phyloP scores from a whole-genome alignment of 1,140 invertebrate species.

The Zaprionus camerounensis region DNA sequence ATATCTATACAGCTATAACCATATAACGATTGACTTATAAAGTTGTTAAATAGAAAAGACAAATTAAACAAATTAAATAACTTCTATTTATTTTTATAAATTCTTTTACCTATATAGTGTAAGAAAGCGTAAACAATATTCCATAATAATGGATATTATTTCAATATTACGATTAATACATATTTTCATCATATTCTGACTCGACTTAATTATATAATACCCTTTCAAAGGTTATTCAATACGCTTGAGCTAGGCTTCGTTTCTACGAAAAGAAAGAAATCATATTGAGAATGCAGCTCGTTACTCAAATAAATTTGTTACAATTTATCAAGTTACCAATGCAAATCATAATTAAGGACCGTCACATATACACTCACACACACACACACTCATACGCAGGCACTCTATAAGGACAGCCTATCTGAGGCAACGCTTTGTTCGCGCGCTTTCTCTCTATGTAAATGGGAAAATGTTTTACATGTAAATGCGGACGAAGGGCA shows the following conservation, averaged over 20 bases:
- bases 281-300: neutral
- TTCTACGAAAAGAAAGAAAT: neutral
- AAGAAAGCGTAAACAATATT: too few relatives aligned
- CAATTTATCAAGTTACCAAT: constrained; percentile 6
- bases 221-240: neutral
- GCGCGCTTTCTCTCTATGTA: constrained; percentile 27
- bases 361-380: neutral
- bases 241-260: neutral
- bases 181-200: neutral
- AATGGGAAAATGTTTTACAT: constrained; percentile 24
- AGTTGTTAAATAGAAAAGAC: neutral
- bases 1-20: too few relatives aligned
- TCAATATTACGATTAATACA: neutral
- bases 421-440: neutral
- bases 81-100: neutral
- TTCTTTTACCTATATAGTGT: neutral
- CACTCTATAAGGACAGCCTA: neutral
- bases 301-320: neutral
- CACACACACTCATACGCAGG: neutral
- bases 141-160: neutral
- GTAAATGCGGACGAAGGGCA: constrained; percentile 13
- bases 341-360: constrained; percentile 5
- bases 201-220: neutral
- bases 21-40: neutral
- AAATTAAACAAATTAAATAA: neutral